Conservation (phyloP, 2,113 vertebrate genomes). For the Notothenia rossii region DNA sequence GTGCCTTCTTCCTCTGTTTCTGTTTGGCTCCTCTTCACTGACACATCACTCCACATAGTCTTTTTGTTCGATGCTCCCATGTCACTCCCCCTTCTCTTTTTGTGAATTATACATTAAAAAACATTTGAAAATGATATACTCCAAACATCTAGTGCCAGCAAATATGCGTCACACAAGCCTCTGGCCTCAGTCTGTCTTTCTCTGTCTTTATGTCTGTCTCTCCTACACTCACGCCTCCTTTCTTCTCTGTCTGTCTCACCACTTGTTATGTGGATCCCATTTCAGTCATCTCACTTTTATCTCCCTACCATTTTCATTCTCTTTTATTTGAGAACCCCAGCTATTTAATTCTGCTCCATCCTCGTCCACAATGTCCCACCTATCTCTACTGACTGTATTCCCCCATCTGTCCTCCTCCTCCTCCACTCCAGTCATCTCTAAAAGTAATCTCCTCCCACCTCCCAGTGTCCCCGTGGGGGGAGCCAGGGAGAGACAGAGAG, state of each 20-base stretch:
- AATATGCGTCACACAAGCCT: slow-evolving; percentile 70
- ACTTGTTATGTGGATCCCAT: slow-evolving; percentile 50
- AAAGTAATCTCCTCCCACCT: slow-evolving; percentile 78
- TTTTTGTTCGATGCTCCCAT: slow-evolving; percentile 39
- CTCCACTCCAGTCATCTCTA: slow-evolving; percentile 71
- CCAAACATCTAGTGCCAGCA: slow-evolving; percentile 64
- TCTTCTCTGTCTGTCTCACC: slow-evolving; percentile 36
- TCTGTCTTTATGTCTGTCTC: slow-evolving; percentile 47
- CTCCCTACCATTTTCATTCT: slow-evolving; percentile 39
- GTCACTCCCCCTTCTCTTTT: slow-evolving; percentile 36
- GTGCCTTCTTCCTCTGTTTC: slow-evolving; percentile 32
- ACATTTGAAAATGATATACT: slow-evolving; percentile 59
- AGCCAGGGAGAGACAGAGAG: slow-evolving; percentile 29
- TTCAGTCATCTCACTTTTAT: slow-evolving; percentile 49
- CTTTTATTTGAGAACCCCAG: slow-evolving; percentile 18
- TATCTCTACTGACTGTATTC: slow-evolving; percentile 59
- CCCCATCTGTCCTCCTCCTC: slow-evolving; percentile 67
- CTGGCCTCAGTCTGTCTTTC: slow-evolving; percentile 45
- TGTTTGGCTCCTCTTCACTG: slow-evolving; percentile 43
- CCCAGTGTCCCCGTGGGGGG: slow-evolving; percentile 55
- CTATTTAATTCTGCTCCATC: slow-evolving; percentile 48
- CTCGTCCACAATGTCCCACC: slow-evolving; percentile 45
- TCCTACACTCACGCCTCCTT: slow-evolving; percentile 28
- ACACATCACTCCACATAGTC: slow-evolving; percentile 47
- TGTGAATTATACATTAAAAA: slow-evolving; percentile 81